Evolutionary conservation across 2,888 invertebrate genomes (phyloP).

Genomic region (Endomychus coccineus): DNA sequence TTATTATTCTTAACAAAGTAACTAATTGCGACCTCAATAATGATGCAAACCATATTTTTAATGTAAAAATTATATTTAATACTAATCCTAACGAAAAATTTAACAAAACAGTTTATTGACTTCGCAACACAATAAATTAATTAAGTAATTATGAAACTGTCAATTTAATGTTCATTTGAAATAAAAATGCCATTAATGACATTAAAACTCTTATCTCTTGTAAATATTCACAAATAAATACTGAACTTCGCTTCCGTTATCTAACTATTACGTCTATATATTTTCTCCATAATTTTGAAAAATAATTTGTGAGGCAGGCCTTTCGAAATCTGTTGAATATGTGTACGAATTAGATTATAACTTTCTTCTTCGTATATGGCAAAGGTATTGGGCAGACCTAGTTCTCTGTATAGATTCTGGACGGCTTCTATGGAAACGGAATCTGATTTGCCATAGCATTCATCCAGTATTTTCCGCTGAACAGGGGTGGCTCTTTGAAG

Average conservation of each 20-base stretch:
- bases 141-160: too few species aligned
- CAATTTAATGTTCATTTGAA: not conserved
- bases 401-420: constrained; percentile 68
- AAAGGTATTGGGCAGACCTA: constrained; percentile 69
- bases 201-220: constrained; percentile 3
- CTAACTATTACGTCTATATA: constrained; percentile 59
- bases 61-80: too few species aligned
- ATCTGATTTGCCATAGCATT: constrained; percentile 68
- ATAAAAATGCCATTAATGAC: not conserved
- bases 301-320: constrained; percentile 76
- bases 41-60: too few species aligned
- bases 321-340: constrained; percentile 76
- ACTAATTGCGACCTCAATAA: too few species aligned
- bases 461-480: constrained; percentile 65
- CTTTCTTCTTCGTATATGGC: constrained; percentile 77
- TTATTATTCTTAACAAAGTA: too few species aligned
- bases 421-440: constrained; percentile 59
- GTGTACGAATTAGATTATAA: constrained; percentile 71
- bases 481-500: constrained; percentile 66
- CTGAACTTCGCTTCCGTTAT: constrained; percentile 3
- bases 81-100: too few species aligned
- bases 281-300: constrained; percentile 72
- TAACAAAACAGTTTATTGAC: too few species aligned
- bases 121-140: too few species aligned
- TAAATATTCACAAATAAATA: constrained; percentile 13